A percentile compares a stretch with the other conserved stretches of the same genome.
These are phyloP conservation scores for Burhinus bistriatus DNA, from an alignment of 2,113 vertebrate species.

Conservation along the genomic window DNA sequence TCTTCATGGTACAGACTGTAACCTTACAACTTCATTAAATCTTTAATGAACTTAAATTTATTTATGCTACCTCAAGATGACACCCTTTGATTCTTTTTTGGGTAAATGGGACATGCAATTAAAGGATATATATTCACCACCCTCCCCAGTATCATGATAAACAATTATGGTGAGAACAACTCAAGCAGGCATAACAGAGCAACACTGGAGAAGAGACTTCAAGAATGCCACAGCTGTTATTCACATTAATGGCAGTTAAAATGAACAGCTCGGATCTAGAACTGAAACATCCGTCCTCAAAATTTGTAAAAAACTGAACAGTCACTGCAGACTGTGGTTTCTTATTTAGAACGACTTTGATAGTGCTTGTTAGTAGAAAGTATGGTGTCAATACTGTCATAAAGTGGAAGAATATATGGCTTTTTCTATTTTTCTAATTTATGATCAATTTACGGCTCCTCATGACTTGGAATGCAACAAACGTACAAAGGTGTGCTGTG, in stretches of 20 bases:
- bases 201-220: not conserved
- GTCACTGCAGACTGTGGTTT: not conserved
- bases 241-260: not conserved
- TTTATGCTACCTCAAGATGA: not conserved
- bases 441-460: not conserved
- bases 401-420: not conserved
- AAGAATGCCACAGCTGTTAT: not conserved
- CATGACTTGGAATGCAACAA: not conserved
- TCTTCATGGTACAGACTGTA: not conserved
- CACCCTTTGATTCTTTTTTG: not conserved
- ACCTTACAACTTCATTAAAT: not conserved
- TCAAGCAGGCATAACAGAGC: not conserved
- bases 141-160: not conserved
- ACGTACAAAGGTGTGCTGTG: not conserved
- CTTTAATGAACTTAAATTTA: not conserved
- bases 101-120: not conserved
- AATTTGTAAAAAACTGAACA: not conserved
- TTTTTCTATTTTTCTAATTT: not conserved
- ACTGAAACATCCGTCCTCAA: not conserved
- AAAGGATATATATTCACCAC: not conserved
- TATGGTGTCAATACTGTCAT: not conserved
- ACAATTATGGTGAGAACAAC: not conserved
- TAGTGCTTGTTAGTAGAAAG: not conserved
- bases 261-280: not conserved
- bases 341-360: not conserved